A percentile compares a stretch with the other conserved stretches of the same genome.
Conservation (phyloP, 2,888 invertebrate genomes). For the Cosmia trapezina region DNA sequence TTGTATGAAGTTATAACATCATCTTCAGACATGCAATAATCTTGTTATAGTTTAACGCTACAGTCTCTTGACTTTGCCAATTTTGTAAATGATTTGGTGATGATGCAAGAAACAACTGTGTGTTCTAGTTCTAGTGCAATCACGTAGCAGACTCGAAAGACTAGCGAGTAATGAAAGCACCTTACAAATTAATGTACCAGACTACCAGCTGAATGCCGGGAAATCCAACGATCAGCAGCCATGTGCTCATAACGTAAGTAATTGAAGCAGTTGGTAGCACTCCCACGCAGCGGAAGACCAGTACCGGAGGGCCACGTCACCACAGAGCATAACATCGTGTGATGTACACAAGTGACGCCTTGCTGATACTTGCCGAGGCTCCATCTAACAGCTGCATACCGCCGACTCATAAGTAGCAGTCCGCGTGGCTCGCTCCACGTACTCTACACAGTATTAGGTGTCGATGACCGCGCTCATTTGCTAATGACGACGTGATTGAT, state of each 20-base stretch:
- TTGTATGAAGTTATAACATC: not conserved
- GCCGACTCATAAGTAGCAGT: constrained; percentile 21
- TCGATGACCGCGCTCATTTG: constrained; percentile 53
- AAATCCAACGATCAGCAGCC: not conserved
- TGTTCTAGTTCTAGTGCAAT: no score
- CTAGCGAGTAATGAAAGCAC: not conserved
- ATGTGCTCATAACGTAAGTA: not conserved
- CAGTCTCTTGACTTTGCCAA: no score
- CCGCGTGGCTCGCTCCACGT: constrained; percentile 33
- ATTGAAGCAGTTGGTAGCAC: constrained; percentile 10
- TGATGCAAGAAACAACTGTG: no score
- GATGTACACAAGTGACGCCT: not conserved
- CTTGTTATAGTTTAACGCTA: no score
- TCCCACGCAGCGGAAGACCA: constrained; percentile 14
- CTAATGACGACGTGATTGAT: no score
- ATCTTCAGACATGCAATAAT: no score
- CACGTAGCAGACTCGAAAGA: not conserved
- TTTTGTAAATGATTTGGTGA: no score
- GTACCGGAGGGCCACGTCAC: constrained; percentile 26
- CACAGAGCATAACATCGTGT: not conserved
- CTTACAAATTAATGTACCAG: constrained; percentile 14
- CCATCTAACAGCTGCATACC: not conserved
- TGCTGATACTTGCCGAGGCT: not conserved
- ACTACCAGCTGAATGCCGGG: no score
- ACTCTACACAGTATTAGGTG: constrained; percentile 22